Evolutionary conservation across 2,797 vertebrate genomes (phyloP).

Genomic region (Phoeniculus purpureus): DNA sequence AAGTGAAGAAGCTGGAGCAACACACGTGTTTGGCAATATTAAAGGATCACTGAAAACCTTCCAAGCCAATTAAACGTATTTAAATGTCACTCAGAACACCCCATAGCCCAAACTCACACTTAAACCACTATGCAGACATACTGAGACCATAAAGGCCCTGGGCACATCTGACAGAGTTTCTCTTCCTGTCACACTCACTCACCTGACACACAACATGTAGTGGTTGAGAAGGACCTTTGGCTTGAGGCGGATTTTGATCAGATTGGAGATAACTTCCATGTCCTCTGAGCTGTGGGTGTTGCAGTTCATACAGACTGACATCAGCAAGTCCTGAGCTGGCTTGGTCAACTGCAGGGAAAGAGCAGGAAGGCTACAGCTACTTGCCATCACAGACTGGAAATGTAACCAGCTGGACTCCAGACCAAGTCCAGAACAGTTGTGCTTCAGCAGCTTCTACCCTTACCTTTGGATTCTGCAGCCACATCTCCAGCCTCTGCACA

Average conservation of each 20-base stretch:
- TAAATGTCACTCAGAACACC: not conserved
- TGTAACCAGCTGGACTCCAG: not conserved
- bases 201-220: slow-evolving; percentile 96
- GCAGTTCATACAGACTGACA: slow-evolving; percentile 98
- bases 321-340: slow-evolving; percentile 95
- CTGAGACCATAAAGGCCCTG: rapidly evolving
- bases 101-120: not conserved
- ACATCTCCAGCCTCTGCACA: slow-evolving; percentile 97
- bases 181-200: not conserved
- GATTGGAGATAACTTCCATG: slow-evolving; percentile 96
- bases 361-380: not conserved
- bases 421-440: not conserved
- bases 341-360: slow-evolving; percentile 85
- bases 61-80: not conserved
- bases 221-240: slow-evolving; percentile 98
- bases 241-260: slow-evolving; percentile 98
- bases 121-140: not conserved
- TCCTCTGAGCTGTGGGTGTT: slow-evolving; percentile 91
- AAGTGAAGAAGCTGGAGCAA: not conserved
- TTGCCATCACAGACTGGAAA: not conserved
- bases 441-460: not conserved
- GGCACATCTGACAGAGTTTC: not conserved
- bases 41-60: not conserved
- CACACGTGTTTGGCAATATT: rapidly evolving
- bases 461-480: slow-evolving; percentile 99